Evolutionary conservation across 2,888 invertebrate genomes (phyloP).

Genomic region (Muschampia plurimacula): DNA sequence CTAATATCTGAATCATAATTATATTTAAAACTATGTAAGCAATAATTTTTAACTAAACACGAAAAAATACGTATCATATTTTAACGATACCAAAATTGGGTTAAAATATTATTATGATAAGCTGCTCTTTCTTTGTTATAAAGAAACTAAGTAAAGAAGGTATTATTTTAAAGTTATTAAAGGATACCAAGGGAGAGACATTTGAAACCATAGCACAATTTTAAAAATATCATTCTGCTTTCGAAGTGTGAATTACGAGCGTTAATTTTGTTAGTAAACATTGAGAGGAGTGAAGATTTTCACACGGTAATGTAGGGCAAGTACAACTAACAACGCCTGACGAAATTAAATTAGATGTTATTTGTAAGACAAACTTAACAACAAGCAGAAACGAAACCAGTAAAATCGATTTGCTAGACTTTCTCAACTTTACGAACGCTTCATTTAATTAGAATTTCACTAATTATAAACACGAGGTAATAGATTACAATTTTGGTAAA

Average conservation of each 20-base stretch:
- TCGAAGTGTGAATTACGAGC: constrained; percentile 20
- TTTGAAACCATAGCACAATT: neutral
- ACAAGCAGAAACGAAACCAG: neutral
- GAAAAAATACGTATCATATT: too few species aligned
- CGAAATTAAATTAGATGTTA: constrained; percentile 34
- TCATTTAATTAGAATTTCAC: too few species aligned
- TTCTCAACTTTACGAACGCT: neutral
- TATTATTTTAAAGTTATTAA: neutral
- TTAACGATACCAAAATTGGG: too few species aligned
- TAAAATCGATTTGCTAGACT: neutral
- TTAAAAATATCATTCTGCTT: constrained; percentile 16
- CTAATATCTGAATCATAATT: too few species aligned
- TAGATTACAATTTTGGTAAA: too few species aligned
- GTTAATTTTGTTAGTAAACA: constrained; percentile 26
- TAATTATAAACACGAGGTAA: too few species aligned
- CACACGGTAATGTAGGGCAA: constrained; percentile 33
- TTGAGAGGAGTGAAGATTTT: constrained; percentile 28
- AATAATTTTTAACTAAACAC: too few species aligned
- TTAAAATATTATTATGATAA: too few species aligned
- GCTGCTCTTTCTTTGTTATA: too few species aligned
- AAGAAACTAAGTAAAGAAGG: too few species aligned
- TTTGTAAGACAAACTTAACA: constrained; percentile 26
- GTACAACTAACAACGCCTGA: neutral
- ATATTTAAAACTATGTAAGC: too few species aligned
- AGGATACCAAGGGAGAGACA: neutral